Base-by-base conservation (phyloP, 2,888 invertebrate species). In the Saturnia japonica region DNA sequence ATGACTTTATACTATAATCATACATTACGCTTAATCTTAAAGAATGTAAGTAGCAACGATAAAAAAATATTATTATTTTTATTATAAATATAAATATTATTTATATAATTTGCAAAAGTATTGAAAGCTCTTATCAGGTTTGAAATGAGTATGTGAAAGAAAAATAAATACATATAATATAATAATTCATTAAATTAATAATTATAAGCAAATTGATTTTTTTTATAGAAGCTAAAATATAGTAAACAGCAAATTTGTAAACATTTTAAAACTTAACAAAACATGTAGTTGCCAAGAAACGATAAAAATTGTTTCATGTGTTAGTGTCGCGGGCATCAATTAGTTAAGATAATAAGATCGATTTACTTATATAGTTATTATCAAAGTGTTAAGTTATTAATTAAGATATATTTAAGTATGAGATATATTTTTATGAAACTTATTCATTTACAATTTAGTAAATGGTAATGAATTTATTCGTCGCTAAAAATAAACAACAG, bases 381-480 rank as follows among this genome's bases (percentile, higher is more conserved):
- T n/a, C n/a, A n/a, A n/a, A n/a, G n/a, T n/a, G n/a, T n/a, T n/a
- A n/a, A n/a, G n/a, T n/a, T n/a, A n/a, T n/a, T n/a, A n/a, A n/a
- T n/a, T n/a, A n/a, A n/a, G n/a, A n/a, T n/a, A n/a, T n/a, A n/a
- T n/a, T n/a, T n/a, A n/a, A n/a, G n/a, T n/a, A n/a, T n/a, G n/a
- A n/a, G n/a, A n/a, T n/a, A n/a, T n/a, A n/a, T n/a, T n/a, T n/a
- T n/a, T n/a, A n/a, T n/a, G n/a, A 57, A 28, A 28, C 2, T 60
- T 6, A 60, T 28, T 28, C 2, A 28, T 60, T 25, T 60, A 28
- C 1, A 0, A 25, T 60, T 28, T 60, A 60, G 34, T 64, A 42
- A 71, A 73, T 73, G 71, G 28, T 66, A 74, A 76, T 76, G 54
- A 72, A 72, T 66, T 70, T 67, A 74, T 70, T 19, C 67, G 45